Evolutionary conservation across 2,888 invertebrate genomes (phyloP).

Genomic region (Ceraclea dissimilis): DNA sequence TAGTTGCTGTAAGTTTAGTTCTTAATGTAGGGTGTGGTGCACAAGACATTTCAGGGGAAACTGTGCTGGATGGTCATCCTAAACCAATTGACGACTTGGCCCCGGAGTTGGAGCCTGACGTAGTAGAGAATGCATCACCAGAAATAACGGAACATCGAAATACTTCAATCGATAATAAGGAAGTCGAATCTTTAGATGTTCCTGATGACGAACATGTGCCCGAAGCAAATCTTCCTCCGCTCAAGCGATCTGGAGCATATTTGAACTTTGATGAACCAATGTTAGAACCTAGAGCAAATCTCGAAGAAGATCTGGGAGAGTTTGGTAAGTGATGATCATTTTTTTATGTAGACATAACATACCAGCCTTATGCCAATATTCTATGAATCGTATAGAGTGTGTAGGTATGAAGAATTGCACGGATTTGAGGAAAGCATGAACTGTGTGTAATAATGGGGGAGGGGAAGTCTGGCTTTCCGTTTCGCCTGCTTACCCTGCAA

Average conservation of each 20-base stretch:
- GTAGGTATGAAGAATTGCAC: too few relatives aligned
- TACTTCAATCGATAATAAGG: neutral
- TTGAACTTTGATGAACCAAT: neutral
- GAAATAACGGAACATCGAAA: neutral
- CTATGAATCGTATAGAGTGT: too few relatives aligned
- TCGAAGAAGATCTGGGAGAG: neutral
- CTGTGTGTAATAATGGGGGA: too few relatives aligned
- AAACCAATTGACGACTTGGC: slow-evolving; percentile 5
- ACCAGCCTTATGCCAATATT: too few relatives aligned
- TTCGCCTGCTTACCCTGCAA: too few relatives aligned
- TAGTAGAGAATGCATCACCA: neutral
- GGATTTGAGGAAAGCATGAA: too few relatives aligned
- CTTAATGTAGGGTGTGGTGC: slow-evolving; percentile 14
- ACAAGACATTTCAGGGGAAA: slow-evolving; percentile 5
- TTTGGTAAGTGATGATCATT: too few relatives aligned
- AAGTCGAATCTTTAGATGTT: neutral
- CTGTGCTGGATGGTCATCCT: neutral
- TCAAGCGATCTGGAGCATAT: neutral
- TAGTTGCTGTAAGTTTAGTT: slow-evolving; percentile 10
- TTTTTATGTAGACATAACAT: too few relatives aligned
- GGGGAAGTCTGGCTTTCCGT: too few relatives aligned
- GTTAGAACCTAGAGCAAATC: neutral
- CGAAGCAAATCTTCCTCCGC: neutral
- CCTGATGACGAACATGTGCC: slow-evolving; percentile 4
- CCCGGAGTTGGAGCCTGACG: slow-evolving; percentile 1